These are phyloP conservation scores for Furcifer pardalis DNA, from an alignment of 2,797 vertebrate species.

Conservation along the genomic window DNA sequence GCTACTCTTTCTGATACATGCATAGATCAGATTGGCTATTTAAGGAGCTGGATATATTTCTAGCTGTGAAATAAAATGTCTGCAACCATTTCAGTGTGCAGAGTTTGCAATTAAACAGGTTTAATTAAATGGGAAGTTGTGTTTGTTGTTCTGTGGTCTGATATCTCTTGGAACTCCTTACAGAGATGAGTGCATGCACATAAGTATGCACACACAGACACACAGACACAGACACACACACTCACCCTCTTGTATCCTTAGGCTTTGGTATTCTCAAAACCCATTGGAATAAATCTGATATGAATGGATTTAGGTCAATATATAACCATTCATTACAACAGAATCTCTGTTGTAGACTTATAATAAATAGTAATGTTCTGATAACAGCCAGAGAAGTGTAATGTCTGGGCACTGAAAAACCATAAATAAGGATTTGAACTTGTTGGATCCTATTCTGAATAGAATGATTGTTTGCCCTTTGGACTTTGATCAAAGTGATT, in stretches of 20 bases:
- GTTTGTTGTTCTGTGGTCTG: not conserved
- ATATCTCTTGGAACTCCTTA: not conserved
- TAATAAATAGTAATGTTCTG: conserved; percentile 64
- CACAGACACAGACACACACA: conserved; percentile 40
- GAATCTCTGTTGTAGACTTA: conserved; percentile 46
- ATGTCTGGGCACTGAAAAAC: conserved; percentile 39
- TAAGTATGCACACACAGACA: conserved; percentile 40
- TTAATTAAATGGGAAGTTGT: not conserved
- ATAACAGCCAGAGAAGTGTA: conserved; percentile 55
- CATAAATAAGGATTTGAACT: conserved; percentile 62
- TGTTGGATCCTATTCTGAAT: conserved; percentile 44
- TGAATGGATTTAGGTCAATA: conserved; percentile 45
- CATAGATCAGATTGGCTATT: not conserved
- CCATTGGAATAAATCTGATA: conserved; percentile 60
- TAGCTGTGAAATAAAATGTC: not conserved
- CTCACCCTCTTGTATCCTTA: conserved; percentile 13
- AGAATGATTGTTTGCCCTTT: conserved; percentile 60
- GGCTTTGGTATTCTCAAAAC: conserved; percentile 55
- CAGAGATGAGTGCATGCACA: not conserved
- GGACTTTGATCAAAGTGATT: conserved; percentile 63
- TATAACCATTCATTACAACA: conserved; percentile 57
- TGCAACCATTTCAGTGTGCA: not conserved
- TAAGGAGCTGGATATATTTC: not conserved
- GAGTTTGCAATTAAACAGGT: not conserved
- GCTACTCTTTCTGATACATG: not conserved